These are phyloP conservation scores for Zootoca vivipara DNA, from an alignment of 2,113 vertebrate genomes.

Conservation along the genomic window DNA sequence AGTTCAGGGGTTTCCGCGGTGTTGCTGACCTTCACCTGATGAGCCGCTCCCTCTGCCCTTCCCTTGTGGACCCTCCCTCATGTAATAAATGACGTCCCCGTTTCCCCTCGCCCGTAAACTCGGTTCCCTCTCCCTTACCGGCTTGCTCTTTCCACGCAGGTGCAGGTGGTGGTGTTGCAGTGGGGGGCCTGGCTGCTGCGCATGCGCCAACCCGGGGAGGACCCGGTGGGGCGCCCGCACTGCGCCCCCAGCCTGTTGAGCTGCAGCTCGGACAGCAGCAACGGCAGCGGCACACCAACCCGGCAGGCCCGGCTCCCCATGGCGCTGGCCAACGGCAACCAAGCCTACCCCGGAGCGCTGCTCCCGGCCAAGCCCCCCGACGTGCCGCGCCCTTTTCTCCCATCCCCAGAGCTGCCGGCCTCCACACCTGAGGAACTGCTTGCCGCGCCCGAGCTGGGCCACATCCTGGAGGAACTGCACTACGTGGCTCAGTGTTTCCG, in stretches of 20 bases:
- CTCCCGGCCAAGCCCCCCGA: not conserved
- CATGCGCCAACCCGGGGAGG: constrained; percentile 77
- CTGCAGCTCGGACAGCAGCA: constrained; percentile 5
- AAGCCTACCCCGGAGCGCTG: not conserved
- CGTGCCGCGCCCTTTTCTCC: not conserved
- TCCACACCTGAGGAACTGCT: not conserved
- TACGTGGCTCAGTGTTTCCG: constrained; percentile 79
- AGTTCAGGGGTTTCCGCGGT: not conserved
- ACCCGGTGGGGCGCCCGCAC: not conserved
- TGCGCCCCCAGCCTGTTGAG: not conserved
- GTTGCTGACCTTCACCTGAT: not conserved
- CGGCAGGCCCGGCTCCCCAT: fast-evolving
- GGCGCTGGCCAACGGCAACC: not conserved
- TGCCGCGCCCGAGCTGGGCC: not conserved
- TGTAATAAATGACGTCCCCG: fast-evolving
- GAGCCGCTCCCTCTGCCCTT: not conserved
- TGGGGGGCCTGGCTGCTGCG: constrained; percentile 85
- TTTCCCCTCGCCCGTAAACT: not conserved
- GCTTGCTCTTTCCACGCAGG: not conserved
- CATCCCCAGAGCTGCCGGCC: not conserved
- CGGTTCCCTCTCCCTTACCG: not conserved
- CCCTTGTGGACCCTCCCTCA: not conserved
- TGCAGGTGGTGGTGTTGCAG: constrained; percentile 3
- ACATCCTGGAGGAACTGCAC: constrained; percentile 59
- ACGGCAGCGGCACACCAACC: not conserved